Percentiles rank a stretch among this genome's conserved stretches.
Conservation (phyloP, 2,888 invertebrate genomes). For the Gastrophysa polygoni region DNA sequence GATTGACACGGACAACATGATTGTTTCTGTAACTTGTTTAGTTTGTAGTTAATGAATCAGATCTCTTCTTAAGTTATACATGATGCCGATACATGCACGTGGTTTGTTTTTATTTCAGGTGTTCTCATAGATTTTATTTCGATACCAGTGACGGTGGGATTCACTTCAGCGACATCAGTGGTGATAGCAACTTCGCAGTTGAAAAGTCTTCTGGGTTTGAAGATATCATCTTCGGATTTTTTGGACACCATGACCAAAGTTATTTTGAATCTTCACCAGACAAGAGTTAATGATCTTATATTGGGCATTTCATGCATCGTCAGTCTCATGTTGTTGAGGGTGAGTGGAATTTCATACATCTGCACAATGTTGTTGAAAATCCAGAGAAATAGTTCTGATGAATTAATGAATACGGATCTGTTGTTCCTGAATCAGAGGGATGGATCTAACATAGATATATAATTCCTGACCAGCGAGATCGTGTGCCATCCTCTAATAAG, state of each 20-base stretch:
- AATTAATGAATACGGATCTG: too few relatives aligned
- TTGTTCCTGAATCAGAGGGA: too few relatives aligned
- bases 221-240: conserved; percentile 76
- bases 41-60: too few relatives aligned
- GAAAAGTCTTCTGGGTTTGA: conserved; percentile 75
- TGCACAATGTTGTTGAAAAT: too few relatives aligned
- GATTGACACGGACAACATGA: too few relatives aligned
- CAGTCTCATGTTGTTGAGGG: conserved; percentile 75
- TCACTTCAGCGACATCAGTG: conserved; percentile 90
- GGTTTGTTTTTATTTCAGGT: conserved; percentile 66
- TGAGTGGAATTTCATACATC: conserved; percentile 62
- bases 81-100: background rate
- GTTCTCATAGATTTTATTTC: conserved; percentile 90
- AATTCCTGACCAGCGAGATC: too few relatives aligned
- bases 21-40: too few relatives aligned
- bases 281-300: conserved; percentile 70
- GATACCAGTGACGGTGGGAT: conserved; percentile 86
- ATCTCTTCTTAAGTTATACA: too few relatives aligned
- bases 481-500: too few relatives aligned
- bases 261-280: conserved; percentile 69
- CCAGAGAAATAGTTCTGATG: too few relatives aligned
- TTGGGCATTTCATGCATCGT: conserved; percentile 77
- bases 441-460: too few relatives aligned
- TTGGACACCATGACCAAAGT: conserved; percentile 76
- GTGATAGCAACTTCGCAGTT: conserved; percentile 88